Evolutionary conservation across 2,113 vertebrate genomes (phyloP), one percentile per base, ranked within the genome.

Genomic region (Oryctolagus cuniculus): DNA sequence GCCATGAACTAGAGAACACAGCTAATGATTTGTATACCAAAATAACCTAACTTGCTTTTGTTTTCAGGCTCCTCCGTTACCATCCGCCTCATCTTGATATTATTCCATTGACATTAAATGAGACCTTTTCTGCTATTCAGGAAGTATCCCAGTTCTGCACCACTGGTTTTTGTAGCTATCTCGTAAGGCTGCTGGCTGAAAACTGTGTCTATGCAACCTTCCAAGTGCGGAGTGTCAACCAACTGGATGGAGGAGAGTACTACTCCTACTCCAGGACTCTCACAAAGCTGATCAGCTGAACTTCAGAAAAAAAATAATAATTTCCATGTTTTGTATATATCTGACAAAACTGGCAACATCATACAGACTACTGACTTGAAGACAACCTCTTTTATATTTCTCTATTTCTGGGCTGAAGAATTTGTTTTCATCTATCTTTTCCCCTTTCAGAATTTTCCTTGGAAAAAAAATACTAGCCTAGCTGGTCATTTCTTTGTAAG

Each of bases 151-250:
- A 98, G 98, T 99, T 99, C 99, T 99, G 98, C 98, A 99, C 98
- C 98, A 99, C 99, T 99, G 98, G 98, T 98, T 99, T 99, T 99
- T 99, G 99, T 99, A 99, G 99, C 99, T 99, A 98, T 98, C 98
- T 99, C 98, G 97, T 98, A 99, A 99, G 99, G 99, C 99, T 99
- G 99, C 99, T 99, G 99, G 98, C 98, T 99, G 98, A 99, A 99
- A 99, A 99, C 99, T 99, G 99, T 99, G 99, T 99, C 99, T 99
- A 99, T 99, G 99, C 99, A 99, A 99, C 99, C 99, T 99, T 99
- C 99, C 98, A 98, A 98, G 99, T 99, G 98, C 98, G 98, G 99
- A 98, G 98, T 98, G 98, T 98, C 98, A 97, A 98, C 99, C 98
- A 98, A 95, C 98, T 99, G 99, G 99, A 98, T 97, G 96, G 98